Percentiles rank a stretch among this genome's conserved stretches.
These are phyloP conservation scores for Aptenodytes patagonicus DNA, from an alignment of 2,113 vertebrate species.

Conservation along the genomic window DNA sequence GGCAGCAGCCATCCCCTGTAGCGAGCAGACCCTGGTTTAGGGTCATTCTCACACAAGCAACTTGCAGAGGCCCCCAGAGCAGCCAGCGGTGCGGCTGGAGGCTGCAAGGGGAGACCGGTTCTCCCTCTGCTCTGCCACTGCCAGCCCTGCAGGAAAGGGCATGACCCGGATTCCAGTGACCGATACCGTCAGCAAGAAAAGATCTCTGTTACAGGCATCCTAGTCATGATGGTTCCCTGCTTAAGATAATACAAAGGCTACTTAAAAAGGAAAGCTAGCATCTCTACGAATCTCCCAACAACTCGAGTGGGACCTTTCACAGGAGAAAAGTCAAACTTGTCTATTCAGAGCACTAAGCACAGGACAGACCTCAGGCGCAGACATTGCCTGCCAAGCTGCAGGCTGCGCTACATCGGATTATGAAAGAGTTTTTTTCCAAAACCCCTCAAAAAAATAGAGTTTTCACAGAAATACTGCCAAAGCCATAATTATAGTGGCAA, in stretches of 20 bases:
- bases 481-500: background rate
- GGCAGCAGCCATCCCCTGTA: background rate
- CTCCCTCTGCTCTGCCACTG: background rate
- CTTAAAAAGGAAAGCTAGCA: background rate
- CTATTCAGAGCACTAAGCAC: background rate
- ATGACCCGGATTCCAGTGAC: fast-evolving
- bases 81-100: fast-evolving
- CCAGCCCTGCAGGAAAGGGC: background rate
- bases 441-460: background rate
- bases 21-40: background rate
- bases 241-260: background rate
- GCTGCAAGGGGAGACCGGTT: fast-evolving
- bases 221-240: background rate
- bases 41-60: fast-evolving
- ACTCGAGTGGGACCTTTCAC: background rate
- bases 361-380: background rate
- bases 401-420: background rate
- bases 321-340: background rate
- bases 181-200: background rate
- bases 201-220: background rate
- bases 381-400: background rate
- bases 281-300: background rate
- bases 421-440: background rate
- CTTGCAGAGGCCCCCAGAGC: background rate
- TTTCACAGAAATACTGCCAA: constrained; percentile 4